These are phyloP conservation scores for Samia ricini DNA, from an alignment of 1,140 invertebrate genomes.

Conservation along the genomic window DNA sequence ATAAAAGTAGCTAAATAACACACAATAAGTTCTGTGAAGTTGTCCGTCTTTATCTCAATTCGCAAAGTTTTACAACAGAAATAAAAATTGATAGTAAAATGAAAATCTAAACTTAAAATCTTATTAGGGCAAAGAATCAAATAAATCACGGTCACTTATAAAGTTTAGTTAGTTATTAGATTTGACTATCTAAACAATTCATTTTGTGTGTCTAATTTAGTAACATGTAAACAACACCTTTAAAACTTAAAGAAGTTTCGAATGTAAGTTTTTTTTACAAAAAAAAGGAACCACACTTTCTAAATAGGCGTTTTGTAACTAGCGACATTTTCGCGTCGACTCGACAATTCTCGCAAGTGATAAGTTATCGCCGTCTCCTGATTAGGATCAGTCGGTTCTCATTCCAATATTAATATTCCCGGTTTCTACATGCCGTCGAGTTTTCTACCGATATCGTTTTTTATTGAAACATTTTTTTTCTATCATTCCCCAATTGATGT, in stretches of 20 bases:
- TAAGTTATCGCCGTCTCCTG: not conserved
- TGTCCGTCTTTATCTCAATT: no score
- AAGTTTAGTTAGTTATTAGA: no score
- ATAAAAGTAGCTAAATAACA: no score
- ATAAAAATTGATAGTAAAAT: no score
- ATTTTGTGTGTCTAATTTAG: not conserved
- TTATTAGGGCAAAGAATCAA: no score
- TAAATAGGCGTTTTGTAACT: not conserved
- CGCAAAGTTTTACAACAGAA: no score
- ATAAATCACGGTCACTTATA: no score
- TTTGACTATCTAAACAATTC: no score
- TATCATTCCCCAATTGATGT: conserved; percentile 20
- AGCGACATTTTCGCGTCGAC: not conserved
- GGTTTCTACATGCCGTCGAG: conserved; percentile 44
- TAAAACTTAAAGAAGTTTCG: no score
- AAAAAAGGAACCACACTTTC: not conserved
- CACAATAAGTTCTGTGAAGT: not conserved
- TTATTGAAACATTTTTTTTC: conserved; percentile 41
- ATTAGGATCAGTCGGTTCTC: conserved; percentile 27
- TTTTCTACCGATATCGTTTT: conserved; percentile 40
- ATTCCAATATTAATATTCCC: conserved; percentile 70
- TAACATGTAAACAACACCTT: not conserved
- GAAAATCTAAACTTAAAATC: no score
- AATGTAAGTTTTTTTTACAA: not conserved
- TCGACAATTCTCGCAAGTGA: conserved; percentile 21